Evolutionary conservation across 2,888 invertebrate species (phyloP).

Genomic region (Orthosia cruda): DNA sequence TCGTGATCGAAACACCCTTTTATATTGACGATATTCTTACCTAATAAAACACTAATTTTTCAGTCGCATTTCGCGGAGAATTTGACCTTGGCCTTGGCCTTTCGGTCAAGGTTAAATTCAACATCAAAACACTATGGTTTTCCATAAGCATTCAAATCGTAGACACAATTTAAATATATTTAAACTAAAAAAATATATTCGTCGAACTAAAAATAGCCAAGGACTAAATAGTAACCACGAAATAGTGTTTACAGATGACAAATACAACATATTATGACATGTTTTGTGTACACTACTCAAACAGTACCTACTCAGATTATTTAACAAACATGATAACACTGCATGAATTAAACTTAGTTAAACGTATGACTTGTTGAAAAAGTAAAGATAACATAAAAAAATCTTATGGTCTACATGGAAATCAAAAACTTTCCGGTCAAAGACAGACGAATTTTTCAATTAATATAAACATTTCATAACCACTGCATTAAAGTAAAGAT

Average conservation of each 20-base stretch:
- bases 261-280: conserved; percentile 33
- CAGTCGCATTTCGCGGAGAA: background rate
- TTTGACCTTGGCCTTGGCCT: too few relatives aligned
- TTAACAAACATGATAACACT: conserved; percentile 28
- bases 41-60: background rate
- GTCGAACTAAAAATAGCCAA: conserved; percentile 4
- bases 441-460: background rate
- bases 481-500: background rate
- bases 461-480: background rate
- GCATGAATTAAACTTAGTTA: conserved; percentile 7
- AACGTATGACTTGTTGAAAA: conserved; percentile 9
- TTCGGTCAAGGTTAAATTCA: background rate
- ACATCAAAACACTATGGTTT: background rate
- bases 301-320: conserved; percentile 4
- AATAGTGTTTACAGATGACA: conserved; percentile 17
- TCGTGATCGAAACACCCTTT: background rate
- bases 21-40: background rate
- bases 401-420: background rate
- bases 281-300: conserved; percentile 22
- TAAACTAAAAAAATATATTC: background rate
- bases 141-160: background rate
- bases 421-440: too few relatives aligned
- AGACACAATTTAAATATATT: background rate
- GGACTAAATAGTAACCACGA: background rate
- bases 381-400: background rate